Conservation (phyloP, 2,888 invertebrate species). For the Aphidoletes aphidimyza region DNA sequence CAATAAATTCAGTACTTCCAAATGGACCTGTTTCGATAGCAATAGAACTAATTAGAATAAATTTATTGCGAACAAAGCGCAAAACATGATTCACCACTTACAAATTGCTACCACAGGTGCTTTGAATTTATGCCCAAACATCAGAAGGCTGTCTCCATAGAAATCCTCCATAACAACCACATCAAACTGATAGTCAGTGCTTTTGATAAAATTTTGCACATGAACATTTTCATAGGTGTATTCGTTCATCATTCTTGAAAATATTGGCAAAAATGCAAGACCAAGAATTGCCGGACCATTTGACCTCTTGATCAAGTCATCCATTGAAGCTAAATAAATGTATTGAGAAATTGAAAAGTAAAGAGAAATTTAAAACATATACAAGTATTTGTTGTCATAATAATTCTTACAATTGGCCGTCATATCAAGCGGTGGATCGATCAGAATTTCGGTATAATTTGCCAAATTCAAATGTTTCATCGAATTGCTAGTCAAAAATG, state of each 20-base stretch:
- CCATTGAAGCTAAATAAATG: not conserved
- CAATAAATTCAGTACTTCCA: constrained; percentile 66
- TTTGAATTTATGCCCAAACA: constrained; percentile 64
- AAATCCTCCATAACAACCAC: constrained; percentile 66
- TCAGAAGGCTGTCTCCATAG: constrained; percentile 66
- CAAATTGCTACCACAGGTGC: constrained; percentile 65
- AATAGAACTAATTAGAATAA: too few relatives aligned
- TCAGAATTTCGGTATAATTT: constrained; percentile 66
- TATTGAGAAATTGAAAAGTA: too few relatives aligned
- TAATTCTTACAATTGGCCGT: constrained; percentile 57
- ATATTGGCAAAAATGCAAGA: not conserved
- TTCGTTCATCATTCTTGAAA: not conserved
- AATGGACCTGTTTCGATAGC: constrained; percentile 62
- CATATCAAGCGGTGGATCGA: constrained; percentile 64
- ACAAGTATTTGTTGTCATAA: constrained; percentile 59
- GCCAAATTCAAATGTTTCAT: constrained; percentile 54
- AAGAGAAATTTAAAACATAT: constrained; percentile 60
- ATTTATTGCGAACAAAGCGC: too few relatives aligned
- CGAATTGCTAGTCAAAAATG: constrained; percentile 60
- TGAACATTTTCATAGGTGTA: constrained; percentile 62
- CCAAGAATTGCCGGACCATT: not conserved
- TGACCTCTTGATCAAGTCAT: not conserved
- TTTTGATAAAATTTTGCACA: constrained; percentile 63
- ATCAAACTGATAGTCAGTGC: constrained; percentile 64
- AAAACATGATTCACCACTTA: not conserved